Conservation (phyloP, 1,140 invertebrate species). For the Yoshiicerus persimilis region DNA sequence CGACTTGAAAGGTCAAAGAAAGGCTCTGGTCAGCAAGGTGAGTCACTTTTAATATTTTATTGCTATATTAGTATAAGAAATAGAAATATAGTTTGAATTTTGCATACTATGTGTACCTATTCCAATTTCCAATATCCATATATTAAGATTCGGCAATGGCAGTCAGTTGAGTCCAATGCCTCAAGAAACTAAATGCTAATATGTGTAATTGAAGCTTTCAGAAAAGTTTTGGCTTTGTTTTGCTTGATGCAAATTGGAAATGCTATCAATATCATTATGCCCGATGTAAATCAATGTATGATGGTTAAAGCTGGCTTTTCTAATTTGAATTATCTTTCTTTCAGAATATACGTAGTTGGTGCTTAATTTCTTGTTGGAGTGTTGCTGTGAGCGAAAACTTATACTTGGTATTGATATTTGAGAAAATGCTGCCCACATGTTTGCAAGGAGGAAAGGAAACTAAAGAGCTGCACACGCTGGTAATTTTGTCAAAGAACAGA, state of each 20-base stretch:
- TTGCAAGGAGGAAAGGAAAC: too few relatives aligned
- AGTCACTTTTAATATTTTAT: neutral
- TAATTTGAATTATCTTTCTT: neutral
- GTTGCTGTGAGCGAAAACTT: too few relatives aligned
- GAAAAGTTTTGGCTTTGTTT: neutral
- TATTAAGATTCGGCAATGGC: slow-evolving; percentile 1
- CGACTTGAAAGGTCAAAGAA: slow-evolving; percentile 8
- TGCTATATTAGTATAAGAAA: neutral
- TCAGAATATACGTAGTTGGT: neutral
- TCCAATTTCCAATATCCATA: neutral
- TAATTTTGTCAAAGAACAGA: neutral
- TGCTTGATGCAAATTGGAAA: neutral
- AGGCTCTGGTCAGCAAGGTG: neutral
- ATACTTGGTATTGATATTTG: too few relatives aligned
- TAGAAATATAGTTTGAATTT: neutral
- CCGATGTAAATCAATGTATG: neutral
- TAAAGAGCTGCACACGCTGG: neutral
- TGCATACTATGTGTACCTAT: neutral
- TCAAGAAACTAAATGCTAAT: neutral
- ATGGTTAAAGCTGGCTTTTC: neutral
- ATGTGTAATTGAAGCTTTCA: neutral
- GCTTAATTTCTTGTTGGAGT: neutral
- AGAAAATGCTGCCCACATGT: too few relatives aligned
- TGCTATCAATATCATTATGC: neutral
- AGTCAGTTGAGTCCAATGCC: neutral